Evolutionary conservation across 2,797 vertebrate species (phyloP).

Genomic region (Coranthus polyacanthus): DNA sequence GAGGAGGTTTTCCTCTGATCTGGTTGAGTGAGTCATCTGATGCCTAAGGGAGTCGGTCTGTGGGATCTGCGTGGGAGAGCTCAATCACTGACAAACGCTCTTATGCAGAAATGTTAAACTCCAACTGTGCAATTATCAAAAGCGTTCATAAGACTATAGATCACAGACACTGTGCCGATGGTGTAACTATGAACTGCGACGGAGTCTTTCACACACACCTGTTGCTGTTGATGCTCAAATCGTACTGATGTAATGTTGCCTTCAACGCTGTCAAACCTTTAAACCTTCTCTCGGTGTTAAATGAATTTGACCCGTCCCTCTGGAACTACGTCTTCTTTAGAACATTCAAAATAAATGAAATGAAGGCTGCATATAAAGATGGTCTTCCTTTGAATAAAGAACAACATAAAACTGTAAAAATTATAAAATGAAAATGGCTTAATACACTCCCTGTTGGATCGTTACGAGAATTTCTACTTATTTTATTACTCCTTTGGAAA

Average conservation of each 20-base stretch:
- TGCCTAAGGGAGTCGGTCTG: constrained; percentile 44
- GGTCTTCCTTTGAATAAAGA: too few relatives aligned
- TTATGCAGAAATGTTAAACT: constrained; percentile 22
- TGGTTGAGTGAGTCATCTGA: constrained; percentile 49
- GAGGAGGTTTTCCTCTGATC: constrained; percentile 20
- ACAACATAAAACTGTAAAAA: too few relatives aligned
- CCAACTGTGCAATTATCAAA: constrained; percentile 28
- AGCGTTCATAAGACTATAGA: neutral
- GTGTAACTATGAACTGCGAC: neutral
- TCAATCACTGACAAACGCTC: constrained; percentile 17
- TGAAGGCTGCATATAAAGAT: too few relatives aligned
- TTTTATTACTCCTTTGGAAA: too few relatives aligned
- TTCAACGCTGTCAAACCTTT: constrained; percentile 1
- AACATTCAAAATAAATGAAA: too few relatives aligned
- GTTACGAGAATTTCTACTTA: too few relatives aligned
- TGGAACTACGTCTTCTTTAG: too few relatives aligned
- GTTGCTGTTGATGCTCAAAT: neutral
- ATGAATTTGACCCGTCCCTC: too few relatives aligned
- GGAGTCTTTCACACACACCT: constrained; percentile 5
- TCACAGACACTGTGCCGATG: neutral
- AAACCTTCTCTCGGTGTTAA: too few relatives aligned
- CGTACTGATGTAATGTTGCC: neutral
- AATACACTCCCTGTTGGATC: too few relatives aligned
- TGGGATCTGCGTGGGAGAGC: constrained; percentile 62
- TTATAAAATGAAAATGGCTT: too few relatives aligned